Evolutionary conservation across 2,113 vertebrate species (phyloP).

Genomic region (Urocynchramus pylzowi): DNA sequence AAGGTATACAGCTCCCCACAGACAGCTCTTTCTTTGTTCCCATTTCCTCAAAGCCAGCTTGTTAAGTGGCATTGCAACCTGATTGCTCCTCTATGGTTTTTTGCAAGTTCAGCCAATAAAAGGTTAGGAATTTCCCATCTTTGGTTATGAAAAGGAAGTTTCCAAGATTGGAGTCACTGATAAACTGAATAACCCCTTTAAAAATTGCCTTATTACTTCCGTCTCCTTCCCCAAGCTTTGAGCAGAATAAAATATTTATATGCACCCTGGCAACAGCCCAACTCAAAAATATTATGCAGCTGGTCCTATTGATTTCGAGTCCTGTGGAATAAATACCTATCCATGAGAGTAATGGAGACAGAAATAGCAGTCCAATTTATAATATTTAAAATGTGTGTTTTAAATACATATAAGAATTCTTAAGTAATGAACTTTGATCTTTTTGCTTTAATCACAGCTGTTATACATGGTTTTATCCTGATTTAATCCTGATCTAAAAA

Average conservation of each 20-base stretch:
- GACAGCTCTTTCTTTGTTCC: background rate
- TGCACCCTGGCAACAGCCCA: conserved; percentile 1
- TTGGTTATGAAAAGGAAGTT: conserved; percentile 34
- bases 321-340: background rate
- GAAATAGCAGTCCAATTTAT: background rate
- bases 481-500: no score
- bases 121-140: conserved; percentile 3
- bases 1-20: background rate
- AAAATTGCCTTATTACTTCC: conserved; percentile 33
- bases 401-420: background rate
- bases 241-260: conserved; percentile 53
- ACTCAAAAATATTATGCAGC: conserved; percentile 21
- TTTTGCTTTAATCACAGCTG: background rate
- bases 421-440: background rate
- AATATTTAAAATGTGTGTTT: background rate
- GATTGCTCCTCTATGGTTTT: background rate
- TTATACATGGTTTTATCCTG: background rate
- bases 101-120: background rate
- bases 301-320: background rate
- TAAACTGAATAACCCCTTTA: conserved; percentile 10
- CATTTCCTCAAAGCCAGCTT: background rate
- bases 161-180: conserved; percentile 11
- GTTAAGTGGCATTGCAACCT: background rate
- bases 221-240: conserved; percentile 3
- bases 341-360: background rate